phyloP scores from a whole-genome alignment of 2,113 vertebrate species.

The Ursus arctos region DNA sequence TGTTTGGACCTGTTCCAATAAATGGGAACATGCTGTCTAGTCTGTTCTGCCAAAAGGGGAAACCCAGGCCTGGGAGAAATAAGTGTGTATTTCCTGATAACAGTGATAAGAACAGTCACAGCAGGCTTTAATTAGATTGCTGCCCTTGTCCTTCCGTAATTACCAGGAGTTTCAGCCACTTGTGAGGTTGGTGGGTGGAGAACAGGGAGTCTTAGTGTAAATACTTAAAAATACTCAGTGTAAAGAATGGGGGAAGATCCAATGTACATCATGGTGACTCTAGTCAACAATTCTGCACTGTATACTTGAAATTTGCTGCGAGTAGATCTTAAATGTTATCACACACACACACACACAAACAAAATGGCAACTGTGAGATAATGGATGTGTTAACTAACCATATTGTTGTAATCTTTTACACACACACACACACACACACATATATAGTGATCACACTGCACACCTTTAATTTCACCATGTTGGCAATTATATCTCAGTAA shows the following conservation, averaged over 20 bases:
- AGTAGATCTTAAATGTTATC: neutral
- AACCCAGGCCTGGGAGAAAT: neutral
- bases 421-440: too few relatives aligned
- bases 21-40: neutral
- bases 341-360: neutral
- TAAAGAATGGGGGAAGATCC: neutral
- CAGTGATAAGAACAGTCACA: neutral
- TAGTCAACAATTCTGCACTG: neutral
- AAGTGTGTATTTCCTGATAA: neutral
- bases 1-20: neutral
- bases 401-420: neutral
- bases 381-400: neutral
- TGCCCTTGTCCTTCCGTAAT: neutral
- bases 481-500: neutral
- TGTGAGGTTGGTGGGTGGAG: neutral
- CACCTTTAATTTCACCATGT: neutral
- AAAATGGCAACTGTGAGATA: neutral
- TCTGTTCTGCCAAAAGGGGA: neutral
- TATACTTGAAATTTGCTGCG: neutral
- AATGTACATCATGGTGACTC: neutral
- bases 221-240: neutral
- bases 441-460: neutral
- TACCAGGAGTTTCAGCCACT: neutral
- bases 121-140: neutral
- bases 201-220: neutral